phyloP scores from a whole-genome alignment of 2,888 invertebrate genomes.

The Netelia virgata region DNA sequence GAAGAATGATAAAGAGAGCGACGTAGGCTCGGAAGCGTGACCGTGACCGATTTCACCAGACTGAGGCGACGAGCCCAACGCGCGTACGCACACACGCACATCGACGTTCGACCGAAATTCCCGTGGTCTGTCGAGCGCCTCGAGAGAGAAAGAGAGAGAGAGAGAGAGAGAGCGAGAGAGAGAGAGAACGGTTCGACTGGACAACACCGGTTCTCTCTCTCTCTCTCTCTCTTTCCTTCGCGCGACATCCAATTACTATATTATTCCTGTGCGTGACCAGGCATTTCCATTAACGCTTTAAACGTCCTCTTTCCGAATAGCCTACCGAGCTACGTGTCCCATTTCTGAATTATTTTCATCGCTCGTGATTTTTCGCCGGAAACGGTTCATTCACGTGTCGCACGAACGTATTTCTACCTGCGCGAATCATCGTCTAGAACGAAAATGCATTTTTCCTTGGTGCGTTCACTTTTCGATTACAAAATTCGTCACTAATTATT shows the following conservation, averaged over 20 bases:
- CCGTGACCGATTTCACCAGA: constrained; percentile 67
- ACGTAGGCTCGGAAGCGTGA: constrained; percentile 61
- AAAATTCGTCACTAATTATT: background rate
- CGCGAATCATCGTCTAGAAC: background rate
- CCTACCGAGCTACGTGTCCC: background rate
- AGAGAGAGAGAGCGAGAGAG: background rate
- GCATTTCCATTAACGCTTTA: constrained; percentile 42
- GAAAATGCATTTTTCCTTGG: background rate
- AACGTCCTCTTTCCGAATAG: background rate
- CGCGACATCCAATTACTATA: constrained; percentile 23
- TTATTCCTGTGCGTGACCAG: constrained; percentile 52
- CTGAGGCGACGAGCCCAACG: constrained; percentile 30
- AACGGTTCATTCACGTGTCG: background rate
- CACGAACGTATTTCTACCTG: background rate
- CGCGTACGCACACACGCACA: constrained; percentile 8
- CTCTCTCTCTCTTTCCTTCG: constrained; percentile 3
- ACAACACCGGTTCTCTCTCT: background rate
- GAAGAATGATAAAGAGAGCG: constrained; percentile 55
- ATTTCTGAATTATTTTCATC: background rate
- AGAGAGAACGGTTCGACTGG: constrained; percentile 29
- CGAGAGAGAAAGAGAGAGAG: background rate
- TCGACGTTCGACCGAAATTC: constrained; percentile 62
- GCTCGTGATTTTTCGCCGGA: background rate
- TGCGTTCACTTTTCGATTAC: background rate
- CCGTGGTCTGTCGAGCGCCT: constrained; percentile 38